phyloP scores from a whole-genome alignment of 2,113 vertebrate species.

The Colaptes auratus region DNA sequence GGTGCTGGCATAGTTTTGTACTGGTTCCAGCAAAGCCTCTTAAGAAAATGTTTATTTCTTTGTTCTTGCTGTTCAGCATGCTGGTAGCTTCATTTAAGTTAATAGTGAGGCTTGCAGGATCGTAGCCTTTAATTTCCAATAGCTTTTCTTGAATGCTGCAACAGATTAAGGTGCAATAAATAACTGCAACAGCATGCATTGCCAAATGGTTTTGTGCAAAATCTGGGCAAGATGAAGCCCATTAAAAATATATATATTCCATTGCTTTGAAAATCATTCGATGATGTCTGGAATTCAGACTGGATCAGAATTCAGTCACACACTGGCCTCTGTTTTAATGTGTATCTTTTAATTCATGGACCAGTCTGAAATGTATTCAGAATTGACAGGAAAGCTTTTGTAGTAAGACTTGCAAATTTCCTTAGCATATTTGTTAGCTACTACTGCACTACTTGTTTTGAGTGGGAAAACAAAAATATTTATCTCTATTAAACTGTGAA shows the following conservation, averaged over 20 bases:
- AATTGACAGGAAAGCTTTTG: neutral
- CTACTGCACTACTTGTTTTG: neutral
- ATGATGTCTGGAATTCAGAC: neutral
- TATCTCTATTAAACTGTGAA: neutral
- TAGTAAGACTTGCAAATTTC: neutral
- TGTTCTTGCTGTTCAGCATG: neutral
- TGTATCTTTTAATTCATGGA: neutral
- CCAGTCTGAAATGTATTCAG: neutral
- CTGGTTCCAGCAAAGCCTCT: neutral
- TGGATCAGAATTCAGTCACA: slow-evolving; percentile 25
- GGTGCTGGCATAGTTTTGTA: neutral
- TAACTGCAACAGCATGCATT: neutral
- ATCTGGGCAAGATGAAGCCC: slow-evolving; percentile 4
- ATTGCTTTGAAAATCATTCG: slow-evolving; percentile 25
- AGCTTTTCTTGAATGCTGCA: neutral
- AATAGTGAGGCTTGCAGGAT: neutral
- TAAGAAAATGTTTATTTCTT: neutral
- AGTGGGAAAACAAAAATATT: neutral
- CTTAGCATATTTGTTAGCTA: neutral
- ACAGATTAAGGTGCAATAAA: neutral
- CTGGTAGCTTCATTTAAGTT: neutral
- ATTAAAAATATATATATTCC: neutral
- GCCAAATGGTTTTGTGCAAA: slow-evolving; percentile 18
- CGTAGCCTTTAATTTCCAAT: neutral
- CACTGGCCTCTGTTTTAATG: neutral